These are phyloP conservation scores for Trachurus trachurus DNA, from an alignment of 2,797 vertebrate genomes.

Conservation along the genomic window DNA sequence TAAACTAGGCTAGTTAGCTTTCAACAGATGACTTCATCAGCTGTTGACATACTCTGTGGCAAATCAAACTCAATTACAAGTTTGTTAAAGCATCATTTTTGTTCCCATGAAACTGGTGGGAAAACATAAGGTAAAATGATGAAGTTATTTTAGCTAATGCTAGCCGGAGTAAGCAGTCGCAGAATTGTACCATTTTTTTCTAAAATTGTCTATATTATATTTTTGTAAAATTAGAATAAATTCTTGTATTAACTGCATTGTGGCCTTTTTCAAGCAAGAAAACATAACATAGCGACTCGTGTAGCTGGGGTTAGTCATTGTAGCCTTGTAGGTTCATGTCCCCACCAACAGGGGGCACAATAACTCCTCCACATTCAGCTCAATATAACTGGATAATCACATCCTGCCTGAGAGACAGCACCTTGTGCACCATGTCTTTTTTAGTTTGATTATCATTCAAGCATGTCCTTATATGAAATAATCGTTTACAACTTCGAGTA, in stretches of 20 bases:
- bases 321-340: constrained; percentile 24
- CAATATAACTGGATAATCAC: background rate
- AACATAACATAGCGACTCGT: background rate
- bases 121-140: background rate
- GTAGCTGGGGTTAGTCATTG: background rate
- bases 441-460: constrained; percentile 22
- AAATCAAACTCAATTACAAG: background rate
- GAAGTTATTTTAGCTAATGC: background rate
- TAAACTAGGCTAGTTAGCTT: background rate
- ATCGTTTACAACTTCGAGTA: constrained; percentile 36
- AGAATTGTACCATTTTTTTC: too few species aligned
- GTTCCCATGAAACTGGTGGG: background rate
- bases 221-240: background rate
- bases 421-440: constrained; percentile 1
- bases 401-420: constrained; percentile 2
- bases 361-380: constrained; percentile 21
- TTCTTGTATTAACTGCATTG: background rate
- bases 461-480: constrained; percentile 27
- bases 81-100: background rate
- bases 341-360: constrained; percentile 75
- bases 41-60: background rate
- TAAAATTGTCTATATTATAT: background rate
- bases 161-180: too few species aligned
- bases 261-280: background rate
- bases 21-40: background rate